Base-by-base conservation (phyloP, 2,888 invertebrate species). In the Rhopalosiphum nymphaeae region DNA sequence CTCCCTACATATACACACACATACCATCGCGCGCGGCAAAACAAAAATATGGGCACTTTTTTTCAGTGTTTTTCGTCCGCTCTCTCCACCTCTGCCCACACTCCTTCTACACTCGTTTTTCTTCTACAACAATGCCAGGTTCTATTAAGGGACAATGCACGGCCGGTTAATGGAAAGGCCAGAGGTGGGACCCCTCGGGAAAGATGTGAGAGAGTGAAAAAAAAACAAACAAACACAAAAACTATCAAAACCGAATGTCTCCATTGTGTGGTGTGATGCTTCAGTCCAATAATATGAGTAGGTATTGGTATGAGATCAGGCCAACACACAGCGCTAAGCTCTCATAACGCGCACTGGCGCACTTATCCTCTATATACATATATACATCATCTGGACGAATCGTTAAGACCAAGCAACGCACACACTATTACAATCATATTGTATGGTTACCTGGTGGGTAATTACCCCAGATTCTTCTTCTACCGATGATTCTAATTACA, bases 11-110 rank as follows among this genome's bases (percentile, higher is more conserved):
- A 46, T 0, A 61, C 57, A 67, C 57, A n/a, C n/a, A 46, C 29
- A 16, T 57, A 56, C 84, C 7, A 10, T 36, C 56, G 9, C 44
- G 25, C 26, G 10, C 53, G 21, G n/a, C 16, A 57, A 57, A 91
- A 94, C 94, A 86, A 94, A 94, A 94, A 94, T 94, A 94, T 91
- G 93, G 90, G 93, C 93, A 53, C 42, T 91, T 94, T 94, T 94
- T 94, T 88, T 53, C 44, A 21, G n/a, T 56, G 78, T 85, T 86
- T 91, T 57, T 25, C 91, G n/a, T 46, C 85, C 85, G 13, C 44
- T 57, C 91, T 46, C 21, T 57, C 46, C 26, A 36, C 91, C 53
- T 2, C 25, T 49, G 46, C 49, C 67, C 16, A 26, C 56, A 56
- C 56, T 57, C 44, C 44, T 85, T 11, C 29, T 53, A 13, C 78